Evolutionary conservation across 2,888 invertebrate species (phyloP).

Genomic region (Pandemis heparana): DNA sequence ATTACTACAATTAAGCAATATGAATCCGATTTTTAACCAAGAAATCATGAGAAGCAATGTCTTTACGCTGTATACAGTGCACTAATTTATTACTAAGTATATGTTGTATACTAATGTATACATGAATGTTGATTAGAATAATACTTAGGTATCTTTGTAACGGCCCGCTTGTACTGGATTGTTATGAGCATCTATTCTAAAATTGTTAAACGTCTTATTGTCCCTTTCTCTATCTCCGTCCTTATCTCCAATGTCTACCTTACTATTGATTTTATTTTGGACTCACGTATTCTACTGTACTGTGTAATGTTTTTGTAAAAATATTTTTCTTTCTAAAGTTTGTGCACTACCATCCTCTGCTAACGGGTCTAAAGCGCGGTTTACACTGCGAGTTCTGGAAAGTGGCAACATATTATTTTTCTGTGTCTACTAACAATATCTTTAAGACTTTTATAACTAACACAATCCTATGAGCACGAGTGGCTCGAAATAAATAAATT

Average conservation of each 20-base stretch:
- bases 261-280: constrained; percentile 13
- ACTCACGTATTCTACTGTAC: not conserved
- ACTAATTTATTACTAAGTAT: constrained; percentile 43
- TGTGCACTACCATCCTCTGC: constrained; percentile 16
- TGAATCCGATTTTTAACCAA: constrained; percentile 19
- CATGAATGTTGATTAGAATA: constrained; percentile 18
- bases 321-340: not conserved
- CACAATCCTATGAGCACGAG: too few relatives aligned
- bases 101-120: constrained; percentile 17
- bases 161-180: constrained; percentile 20
- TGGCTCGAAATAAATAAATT: too few relatives aligned
- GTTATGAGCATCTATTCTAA: not conserved
- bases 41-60: constrained; percentile 36
- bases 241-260: constrained; percentile 6
- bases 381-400: not conserved
- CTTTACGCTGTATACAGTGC: constrained; percentile 39
- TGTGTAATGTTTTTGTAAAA: not conserved
- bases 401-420: too few relatives aligned
- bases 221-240: constrained; percentile 32
- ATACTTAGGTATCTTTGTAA: constrained; percentile 6
- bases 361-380: constrained; percentile 14
- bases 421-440: too few relatives aligned
- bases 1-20: constrained; percentile 27
- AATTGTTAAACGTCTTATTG: constrained; percentile 5
- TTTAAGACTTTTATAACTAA: too few relatives aligned